These are phyloP conservation scores for Oxygymnocypris stewartii DNA, from an alignment of 2,113 vertebrate genomes.

Conservation along the genomic window DNA sequence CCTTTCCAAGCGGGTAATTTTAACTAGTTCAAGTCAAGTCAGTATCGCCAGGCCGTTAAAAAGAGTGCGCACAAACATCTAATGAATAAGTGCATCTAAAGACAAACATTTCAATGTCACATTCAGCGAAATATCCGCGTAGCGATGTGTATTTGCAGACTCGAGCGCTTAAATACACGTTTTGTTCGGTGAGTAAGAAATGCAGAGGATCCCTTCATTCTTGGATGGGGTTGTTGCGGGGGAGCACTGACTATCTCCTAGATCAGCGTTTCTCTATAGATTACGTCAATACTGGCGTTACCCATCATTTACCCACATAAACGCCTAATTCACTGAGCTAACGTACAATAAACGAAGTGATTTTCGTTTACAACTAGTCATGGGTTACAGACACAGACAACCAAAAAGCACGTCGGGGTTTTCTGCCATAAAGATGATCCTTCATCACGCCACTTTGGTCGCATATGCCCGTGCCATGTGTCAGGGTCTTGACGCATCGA, in stretches of 20 bases:
- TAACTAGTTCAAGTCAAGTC: conserved; percentile 67
- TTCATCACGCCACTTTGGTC: conserved; percentile 25
- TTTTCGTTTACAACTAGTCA: background rate
- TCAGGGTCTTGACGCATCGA: conserved; percentile 56
- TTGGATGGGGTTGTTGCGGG: conserved; percentile 56
- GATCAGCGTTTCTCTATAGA: conserved; percentile 30
- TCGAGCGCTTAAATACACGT: conserved; percentile 16
- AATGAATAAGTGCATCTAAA: background rate
- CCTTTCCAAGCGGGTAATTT: conserved; percentile 66
- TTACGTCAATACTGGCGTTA: conserved; percentile 25
- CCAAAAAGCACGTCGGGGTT: background rate
- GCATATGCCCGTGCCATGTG: conserved; percentile 50
- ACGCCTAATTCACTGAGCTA: background rate
- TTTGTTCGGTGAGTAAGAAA: conserved; percentile 50
- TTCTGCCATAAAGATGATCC: conserved; percentile 13
- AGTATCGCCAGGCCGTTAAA: background rate
- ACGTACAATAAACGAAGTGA: background rate
- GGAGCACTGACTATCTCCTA: conserved; percentile 51
- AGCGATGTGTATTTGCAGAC: background rate
- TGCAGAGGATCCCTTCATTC: conserved; percentile 62
- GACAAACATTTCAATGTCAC: background rate
- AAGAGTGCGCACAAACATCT: background rate
- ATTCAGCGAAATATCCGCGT: background rate
- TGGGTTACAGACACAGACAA: background rate
- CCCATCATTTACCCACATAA: background rate